Conservation (phyloP, 2,797 vertebrate species). For the Tenualosa thibaudeaui region DNA sequence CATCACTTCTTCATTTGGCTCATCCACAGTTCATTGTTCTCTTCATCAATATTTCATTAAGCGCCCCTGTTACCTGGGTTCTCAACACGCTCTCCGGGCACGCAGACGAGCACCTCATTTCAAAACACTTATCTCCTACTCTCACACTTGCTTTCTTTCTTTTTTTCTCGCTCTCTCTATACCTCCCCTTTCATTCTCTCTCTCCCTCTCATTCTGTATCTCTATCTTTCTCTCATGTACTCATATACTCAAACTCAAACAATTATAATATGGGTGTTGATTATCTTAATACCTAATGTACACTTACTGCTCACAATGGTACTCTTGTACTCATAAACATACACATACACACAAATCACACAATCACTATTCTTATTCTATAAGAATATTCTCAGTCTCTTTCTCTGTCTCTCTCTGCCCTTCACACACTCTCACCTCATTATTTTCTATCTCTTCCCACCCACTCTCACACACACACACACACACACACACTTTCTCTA, state of each 20-base stretch:
- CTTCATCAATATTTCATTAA: constrained; percentile 23
- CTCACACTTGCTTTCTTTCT: background rate
- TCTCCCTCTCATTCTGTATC: background rate
- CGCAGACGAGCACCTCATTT: constrained; percentile 1
- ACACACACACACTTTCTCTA: background rate
- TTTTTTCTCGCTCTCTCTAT: background rate
- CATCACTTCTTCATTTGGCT: constrained; percentile 5
- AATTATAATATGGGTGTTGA: background rate
- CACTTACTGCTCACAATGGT: background rate
- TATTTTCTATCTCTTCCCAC: background rate
- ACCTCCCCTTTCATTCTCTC: background rate
- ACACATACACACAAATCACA: background rate
- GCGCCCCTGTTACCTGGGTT: background rate
- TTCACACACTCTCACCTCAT: background rate
- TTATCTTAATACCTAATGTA: background rate
- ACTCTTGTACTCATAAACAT: background rate
- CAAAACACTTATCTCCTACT: constrained; percentile 7
- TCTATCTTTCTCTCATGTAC: background rate
- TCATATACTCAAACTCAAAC: background rate
- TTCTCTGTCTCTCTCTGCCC: background rate
- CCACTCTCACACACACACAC: background rate
- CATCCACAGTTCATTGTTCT: constrained; percentile 12
- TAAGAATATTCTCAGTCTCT: background rate
- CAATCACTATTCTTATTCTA: too few relatives aligned
- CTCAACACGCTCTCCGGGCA: background rate